Percentiles rank a stretch among this genome's conserved stretches.
phyloP scores from a whole-genome alignment of 2,113 vertebrate genomes.

The Melanotaenia duboulayi region DNA sequence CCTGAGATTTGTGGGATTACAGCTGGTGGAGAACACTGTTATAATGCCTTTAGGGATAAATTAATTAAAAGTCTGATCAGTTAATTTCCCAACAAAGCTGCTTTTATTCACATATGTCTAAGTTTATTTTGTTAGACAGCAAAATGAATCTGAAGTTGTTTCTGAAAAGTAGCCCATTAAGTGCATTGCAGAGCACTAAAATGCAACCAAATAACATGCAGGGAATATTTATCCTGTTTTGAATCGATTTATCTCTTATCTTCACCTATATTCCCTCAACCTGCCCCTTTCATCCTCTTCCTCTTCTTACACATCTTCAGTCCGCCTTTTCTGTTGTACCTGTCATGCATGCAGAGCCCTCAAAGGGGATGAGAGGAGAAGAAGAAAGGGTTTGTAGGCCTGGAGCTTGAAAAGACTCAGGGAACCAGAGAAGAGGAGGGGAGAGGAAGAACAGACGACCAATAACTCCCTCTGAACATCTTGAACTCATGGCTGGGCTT shows the following conservation, averaged over 20 bases:
- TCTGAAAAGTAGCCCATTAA: no score
- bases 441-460: slow-evolving; percentile 47
- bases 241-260: neutral
- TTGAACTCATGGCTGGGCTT: slow-evolving; percentile 66
- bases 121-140: no score
- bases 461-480: slow-evolving; percentile 64
- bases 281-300: neutral
- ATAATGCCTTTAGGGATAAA: slow-evolving; percentile 41
- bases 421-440: slow-evolving; percentile 21
- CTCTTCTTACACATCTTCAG: slow-evolving; percentile 26
- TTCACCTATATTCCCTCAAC: neutral
- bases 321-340: slow-evolving; percentile 45
- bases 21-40: slow-evolving; percentile 21
- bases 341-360: slow-evolving; percentile 55
- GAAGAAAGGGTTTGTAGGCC: slow-evolving; percentile 48
- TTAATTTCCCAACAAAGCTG: no score
- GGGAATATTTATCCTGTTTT: slow-evolving; percentile 3
- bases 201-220: slow-evolving; percentile 1
- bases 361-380: slow-evolving; percentile 46
- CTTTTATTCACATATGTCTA: no score
- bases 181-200: slow-evolving; percentile 12
- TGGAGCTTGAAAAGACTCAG: slow-evolving; percentile 57
- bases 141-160: no score
- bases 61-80: slow-evolving; percentile 17
- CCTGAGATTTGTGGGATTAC: slow-evolving; percentile 53